phyloP scores from a whole-genome alignment of 2,113 vertebrate species.

The Crotalus horridus region DNA sequence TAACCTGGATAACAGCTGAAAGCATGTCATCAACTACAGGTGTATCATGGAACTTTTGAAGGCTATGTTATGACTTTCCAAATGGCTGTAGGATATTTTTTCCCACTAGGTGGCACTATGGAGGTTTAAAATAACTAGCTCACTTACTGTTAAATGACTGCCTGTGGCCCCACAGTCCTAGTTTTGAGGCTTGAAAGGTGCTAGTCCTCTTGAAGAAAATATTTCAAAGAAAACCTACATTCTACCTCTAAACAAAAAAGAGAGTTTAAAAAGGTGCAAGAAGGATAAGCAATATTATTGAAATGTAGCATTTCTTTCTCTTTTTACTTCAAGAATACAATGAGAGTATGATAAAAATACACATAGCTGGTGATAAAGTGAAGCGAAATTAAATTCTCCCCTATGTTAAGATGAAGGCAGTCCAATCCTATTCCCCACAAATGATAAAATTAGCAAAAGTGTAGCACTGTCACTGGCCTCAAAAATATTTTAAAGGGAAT shows the following conservation, averaged over 20 bases:
- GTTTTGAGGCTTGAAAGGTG: background rate
- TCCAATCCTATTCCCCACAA: background rate
- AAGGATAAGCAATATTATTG: background rate
- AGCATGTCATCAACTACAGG: background rate
- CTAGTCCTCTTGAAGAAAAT: background rate
- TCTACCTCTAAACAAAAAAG: background rate
- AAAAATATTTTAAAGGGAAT: too few species aligned
- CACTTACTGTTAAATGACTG: background rate
- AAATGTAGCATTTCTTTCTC: background rate
- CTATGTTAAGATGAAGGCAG: background rate
- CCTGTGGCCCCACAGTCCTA: background rate
- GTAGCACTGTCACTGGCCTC: background rate
- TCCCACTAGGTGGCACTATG: background rate
- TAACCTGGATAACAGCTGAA: background rate
- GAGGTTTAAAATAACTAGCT: background rate
- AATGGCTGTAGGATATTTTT: background rate
- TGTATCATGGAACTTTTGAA: background rate
- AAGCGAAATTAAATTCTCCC: background rate
- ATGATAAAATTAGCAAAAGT: background rate
- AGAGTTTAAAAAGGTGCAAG: background rate
- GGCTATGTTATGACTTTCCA: background rate
- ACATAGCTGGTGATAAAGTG: background rate
- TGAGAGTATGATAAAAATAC: background rate
- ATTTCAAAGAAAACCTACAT: background rate
- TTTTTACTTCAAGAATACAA: background rate